These are phyloP conservation scores for Habroteleia sp. DNA, from an alignment of 2,888 invertebrate species.

Conservation along the genomic window DNA sequence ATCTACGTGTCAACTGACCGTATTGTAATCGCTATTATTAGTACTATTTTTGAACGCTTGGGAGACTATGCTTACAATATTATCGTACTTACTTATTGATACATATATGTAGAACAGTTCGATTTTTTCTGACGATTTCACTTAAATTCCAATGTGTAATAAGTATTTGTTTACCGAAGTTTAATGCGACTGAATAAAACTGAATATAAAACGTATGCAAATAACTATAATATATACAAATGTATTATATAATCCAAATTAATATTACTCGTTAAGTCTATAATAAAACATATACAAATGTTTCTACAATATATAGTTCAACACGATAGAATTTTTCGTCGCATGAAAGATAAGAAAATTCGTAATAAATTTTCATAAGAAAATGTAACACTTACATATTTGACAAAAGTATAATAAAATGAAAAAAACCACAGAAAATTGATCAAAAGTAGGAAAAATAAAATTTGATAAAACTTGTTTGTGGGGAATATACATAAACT, in stretches of 20 bases:
- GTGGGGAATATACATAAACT: too few relatives aligned
- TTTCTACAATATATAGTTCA: too few relatives aligned
- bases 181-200: conserved; percentile 15
- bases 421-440: conserved; percentile 10
- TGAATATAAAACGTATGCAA: too few relatives aligned
- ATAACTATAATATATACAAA: too few relatives aligned
- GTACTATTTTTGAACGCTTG: conserved; percentile 55
- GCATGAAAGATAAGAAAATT: too few relatives aligned
- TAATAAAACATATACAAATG: too few relatives aligned
- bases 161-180: conserved; percentile 25
- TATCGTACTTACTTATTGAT: conserved; percentile 38
- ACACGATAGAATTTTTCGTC: too few relatives aligned
- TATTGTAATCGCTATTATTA: conserved; percentile 47
- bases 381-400: conserved; percentile 24
- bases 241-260: too few relatives aligned
- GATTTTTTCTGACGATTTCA: conserved; percentile 53
- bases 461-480: too few relatives aligned
- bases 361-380: conserved; percentile 21
- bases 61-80: conserved; percentile 30
- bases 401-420: too few relatives aligned
- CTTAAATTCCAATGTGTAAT: conserved; percentile 27
- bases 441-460: conserved; percentile 8
- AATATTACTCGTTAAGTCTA: too few relatives aligned
- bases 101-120: conserved; percentile 53
- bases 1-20: conserved; percentile 39